Conservation (phyloP, 2,113 vertebrate species). For the Galeopterus variegatus region DNA sequence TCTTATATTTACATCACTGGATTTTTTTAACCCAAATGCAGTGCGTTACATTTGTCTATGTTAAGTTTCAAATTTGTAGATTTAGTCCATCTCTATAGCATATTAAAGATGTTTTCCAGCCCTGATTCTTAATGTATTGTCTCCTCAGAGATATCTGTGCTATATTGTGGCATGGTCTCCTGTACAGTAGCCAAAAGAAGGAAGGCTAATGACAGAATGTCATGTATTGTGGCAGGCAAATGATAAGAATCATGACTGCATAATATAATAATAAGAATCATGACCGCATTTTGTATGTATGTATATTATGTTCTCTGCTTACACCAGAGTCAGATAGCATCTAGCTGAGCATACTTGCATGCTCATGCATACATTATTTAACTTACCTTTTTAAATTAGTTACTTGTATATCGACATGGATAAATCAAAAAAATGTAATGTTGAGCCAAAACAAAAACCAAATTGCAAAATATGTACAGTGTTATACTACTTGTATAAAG, state of each 20-base stretch:
- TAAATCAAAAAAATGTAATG: constrained; percentile 22
- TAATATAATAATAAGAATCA: neutral
- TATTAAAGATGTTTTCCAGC: neutral
- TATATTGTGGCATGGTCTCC: neutral
- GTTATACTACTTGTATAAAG: constrained; percentile 20
- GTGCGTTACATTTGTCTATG: neutral
- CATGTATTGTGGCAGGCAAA: neutral
- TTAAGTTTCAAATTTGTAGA: neutral
- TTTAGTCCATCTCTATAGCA: neutral
- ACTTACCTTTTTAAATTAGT: neutral
- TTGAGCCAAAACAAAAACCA: constrained; percentile 50
- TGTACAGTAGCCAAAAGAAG: neutral
- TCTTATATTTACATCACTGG: neutral
- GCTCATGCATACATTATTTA: neutral
- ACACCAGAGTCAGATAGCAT: neutral
- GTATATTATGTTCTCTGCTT: neutral
- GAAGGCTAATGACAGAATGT: neutral
- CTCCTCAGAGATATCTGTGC: neutral
- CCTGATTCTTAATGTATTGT: neutral
- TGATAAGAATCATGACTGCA: neutral
- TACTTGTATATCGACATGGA: neutral
- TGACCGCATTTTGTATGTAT: too few relatives aligned
- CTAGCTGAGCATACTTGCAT: neutral
- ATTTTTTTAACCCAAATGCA: neutral
- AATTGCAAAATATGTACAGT: neutral